phyloP scores from a whole-genome alignment of 2,888 invertebrate genomes.

The Macaria notata region DNA sequence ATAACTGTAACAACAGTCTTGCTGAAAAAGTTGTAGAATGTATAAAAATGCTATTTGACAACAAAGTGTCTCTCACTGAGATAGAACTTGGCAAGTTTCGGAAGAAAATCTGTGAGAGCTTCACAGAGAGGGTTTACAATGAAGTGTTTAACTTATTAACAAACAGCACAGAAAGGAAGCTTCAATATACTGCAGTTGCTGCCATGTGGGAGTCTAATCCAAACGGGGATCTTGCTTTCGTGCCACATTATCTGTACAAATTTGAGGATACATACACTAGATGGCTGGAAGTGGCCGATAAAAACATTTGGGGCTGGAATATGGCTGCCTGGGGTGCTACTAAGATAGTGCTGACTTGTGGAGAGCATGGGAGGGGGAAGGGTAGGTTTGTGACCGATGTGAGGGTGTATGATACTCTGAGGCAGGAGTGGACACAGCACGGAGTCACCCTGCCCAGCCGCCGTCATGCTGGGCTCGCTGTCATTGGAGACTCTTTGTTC shows the following conservation, averaged over 20 bases:
- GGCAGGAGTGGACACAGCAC: conserved; percentile 60
- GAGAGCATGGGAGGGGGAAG: conserved; percentile 65
- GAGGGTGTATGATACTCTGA: conserved; percentile 61
- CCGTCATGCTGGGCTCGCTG: conserved; percentile 61
- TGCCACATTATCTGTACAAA: conserved; percentile 54
- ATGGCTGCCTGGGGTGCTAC: conserved; percentile 60
- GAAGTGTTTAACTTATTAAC: conserved; percentile 53
- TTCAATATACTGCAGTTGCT: conserved; percentile 49
- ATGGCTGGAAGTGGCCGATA: conserved; percentile 65
- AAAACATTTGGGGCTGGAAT: conserved; percentile 71
- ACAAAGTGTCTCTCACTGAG: conserved; percentile 36
- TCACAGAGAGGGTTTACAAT: conserved; percentile 57
- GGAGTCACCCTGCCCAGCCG: conserved; percentile 58
- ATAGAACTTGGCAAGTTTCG: conserved; percentile 39
- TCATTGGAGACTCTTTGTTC: conserved; percentile 56
- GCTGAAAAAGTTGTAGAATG: conserved; percentile 57
- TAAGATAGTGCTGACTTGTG: conserved; percentile 62
- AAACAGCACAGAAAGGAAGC: conserved; percentile 47
- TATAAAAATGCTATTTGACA: conserved; percentile 42
- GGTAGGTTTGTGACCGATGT: conserved; percentile 63
- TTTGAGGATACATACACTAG: conserved; percentile 54
- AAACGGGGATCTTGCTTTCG: conserved; percentile 42
- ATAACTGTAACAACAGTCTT: conserved; percentile 50
- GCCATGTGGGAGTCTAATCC: conserved; percentile 51
- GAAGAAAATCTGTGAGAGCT: conserved; percentile 44